These are phyloP conservation scores for Platypus cylindrus DNA, from an alignment of 2,888 invertebrate species.

Conservation along the genomic window DNA sequence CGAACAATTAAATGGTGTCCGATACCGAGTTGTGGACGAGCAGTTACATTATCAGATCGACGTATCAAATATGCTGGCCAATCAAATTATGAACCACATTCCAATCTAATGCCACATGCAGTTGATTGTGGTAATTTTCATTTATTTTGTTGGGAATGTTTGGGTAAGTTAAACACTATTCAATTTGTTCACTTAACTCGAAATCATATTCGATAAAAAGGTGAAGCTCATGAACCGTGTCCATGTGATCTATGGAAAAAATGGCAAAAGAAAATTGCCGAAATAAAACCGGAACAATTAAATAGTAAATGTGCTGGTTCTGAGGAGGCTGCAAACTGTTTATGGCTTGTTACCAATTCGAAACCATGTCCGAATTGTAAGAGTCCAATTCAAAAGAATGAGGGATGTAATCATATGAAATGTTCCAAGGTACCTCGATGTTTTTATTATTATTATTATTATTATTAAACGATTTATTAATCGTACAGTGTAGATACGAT, in stretches of 20 bases:
- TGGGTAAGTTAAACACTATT: slow-evolving; percentile 28
- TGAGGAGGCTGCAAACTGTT: slow-evolving; percentile 49
- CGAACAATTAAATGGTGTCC: slow-evolving; percentile 60
- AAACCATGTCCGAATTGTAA: slow-evolving; percentile 60
- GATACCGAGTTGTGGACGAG: slow-evolving; percentile 51
- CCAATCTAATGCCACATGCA: slow-evolving; percentile 36
- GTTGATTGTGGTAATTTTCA: slow-evolving; percentile 60
- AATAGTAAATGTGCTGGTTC: slow-evolving; percentile 40
- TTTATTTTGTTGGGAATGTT: slow-evolving; percentile 53
- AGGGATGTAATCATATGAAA: slow-evolving; percentile 62
- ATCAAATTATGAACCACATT: slow-evolving; percentile 20
- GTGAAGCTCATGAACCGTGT: slow-evolving; percentile 54
- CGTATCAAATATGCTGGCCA: too few species aligned
- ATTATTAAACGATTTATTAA: too few species aligned
- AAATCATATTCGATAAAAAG: slow-evolving; percentile 18
- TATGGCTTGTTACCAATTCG: slow-evolving; percentile 57
- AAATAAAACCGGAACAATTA: slow-evolving; percentile 51
- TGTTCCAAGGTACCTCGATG: slow-evolving; percentile 49
- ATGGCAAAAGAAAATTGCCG: slow-evolving; percentile 44
- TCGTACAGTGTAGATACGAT: slow-evolving; percentile 52
- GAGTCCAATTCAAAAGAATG: slow-evolving; percentile 58
- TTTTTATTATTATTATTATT: not conserved
- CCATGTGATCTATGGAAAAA: slow-evolving; percentile 50
- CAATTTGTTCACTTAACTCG: not conserved
- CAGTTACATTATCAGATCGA: slow-evolving; percentile 50